Base-by-base conservation (phyloP, 1,140 invertebrate species). In the Anastatus disparis region DNA sequence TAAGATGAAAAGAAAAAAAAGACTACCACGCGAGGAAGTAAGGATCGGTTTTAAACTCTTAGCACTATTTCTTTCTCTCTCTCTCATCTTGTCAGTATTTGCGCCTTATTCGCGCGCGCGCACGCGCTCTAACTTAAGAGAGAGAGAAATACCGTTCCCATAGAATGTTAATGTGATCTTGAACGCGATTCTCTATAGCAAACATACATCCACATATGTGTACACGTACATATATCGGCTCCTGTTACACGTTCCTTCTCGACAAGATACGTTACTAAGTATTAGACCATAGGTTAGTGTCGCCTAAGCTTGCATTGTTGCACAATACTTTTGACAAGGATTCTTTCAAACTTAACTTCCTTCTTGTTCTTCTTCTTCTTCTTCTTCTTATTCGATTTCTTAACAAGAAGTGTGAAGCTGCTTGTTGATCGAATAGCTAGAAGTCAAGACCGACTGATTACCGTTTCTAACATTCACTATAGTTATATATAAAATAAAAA, bases 101-200 rank as follows among this genome's bases (percentile, higher is more conserved):
- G 40, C 40, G 61, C 46, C n/a, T 63, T 10, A 13, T 22, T 35
- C 17, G 44, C 53, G 53, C 22, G 53, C n/a, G 24, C 50, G 13
- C 24, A 20, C 61, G 46, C 63, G 48, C 38, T 40, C n/a, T n/a
- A n/a, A n/a, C n/a, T n/a, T n/a, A n/a, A 53, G 67, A 70, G 73
- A 77, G 64, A 68, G 66, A 48, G 76, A 77, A 80, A 81, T 81
- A 82, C 78, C 79, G 77, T 81, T 81, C 78, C 79, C 79, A 79
- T 81, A 77, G 79, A 81, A 81, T 81, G 76, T 82, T 81, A 81
- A 82, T 81, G 78, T 75, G 65, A 68, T 68, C 27, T 31, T 42
- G 67, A 61, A 46, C 66, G 46, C 52, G 22, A 58, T 58, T 58
- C 35, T 20, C 35, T n/a, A 55, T 38, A 17, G 15, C 55, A n/a